Conservation (phyloP, 2,888 invertebrate species). For the Chaetoderma sp. region DNA sequence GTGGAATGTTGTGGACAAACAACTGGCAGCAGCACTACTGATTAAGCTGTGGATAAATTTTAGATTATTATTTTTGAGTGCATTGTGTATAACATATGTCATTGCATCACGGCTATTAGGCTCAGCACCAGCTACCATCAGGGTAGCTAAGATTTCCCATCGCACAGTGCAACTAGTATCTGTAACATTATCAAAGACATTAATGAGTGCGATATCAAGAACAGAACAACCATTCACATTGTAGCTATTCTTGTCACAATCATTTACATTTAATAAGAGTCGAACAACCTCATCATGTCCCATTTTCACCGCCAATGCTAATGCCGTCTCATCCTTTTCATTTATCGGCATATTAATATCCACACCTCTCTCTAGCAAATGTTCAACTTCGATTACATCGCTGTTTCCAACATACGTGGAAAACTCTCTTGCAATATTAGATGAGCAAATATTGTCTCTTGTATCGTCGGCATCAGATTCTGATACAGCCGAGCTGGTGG, state of each 20-base stretch:
- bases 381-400: too few relatives aligned
- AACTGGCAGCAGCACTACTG: slow-evolving; percentile 38
- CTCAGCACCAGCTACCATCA: slow-evolving; percentile 49
- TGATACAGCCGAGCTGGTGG: too few relatives aligned
- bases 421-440: too few relatives aligned
- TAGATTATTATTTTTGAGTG: slow-evolving; percentile 49
- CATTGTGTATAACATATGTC: slow-evolving; percentile 55
- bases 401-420: too few relatives aligned
- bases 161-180: slow-evolving; percentile 46
- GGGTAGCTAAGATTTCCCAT: slow-evolving; percentile 52
- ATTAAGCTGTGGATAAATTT: slow-evolving; percentile 49
- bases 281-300: slow-evolving; percentile 49
- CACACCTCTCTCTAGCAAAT: too few relatives aligned
- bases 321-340: slow-evolving; percentile 49
- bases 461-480: too few relatives aligned
- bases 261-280: slow-evolving; percentile 36
- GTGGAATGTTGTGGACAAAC: slow-evolving; percentile 45
- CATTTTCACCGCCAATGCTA: slow-evolving; percentile 51
- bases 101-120: slow-evolving; percentile 54
- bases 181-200: slow-evolving; percentile 53
- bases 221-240: slow-evolving; percentile 32
- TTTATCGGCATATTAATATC: slow-evolving; percentile 51
- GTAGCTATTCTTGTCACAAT: slow-evolving; percentile 44
- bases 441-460: too few relatives aligned
- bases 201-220: slow-evolving; percentile 52